These are phyloP conservation scores for Wasmannia auropunctata DNA, from an alignment of 1,140 invertebrate genomes.

Conservation along the genomic window DNA sequence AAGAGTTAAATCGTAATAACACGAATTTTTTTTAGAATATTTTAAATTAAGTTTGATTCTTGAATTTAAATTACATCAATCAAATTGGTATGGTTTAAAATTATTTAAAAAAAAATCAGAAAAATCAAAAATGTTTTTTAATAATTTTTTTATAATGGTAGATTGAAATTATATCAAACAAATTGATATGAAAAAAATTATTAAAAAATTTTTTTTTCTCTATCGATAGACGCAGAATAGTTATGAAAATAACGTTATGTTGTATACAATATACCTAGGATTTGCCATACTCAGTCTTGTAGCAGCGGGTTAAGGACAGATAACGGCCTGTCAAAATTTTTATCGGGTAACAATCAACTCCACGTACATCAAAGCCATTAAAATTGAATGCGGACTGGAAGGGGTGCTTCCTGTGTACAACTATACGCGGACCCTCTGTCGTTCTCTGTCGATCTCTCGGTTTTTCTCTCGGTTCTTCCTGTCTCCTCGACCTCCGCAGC, in stretches of 20 bases:
- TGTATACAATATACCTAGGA: not conserved
- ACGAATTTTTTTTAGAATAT: not conserved
- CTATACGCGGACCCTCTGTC: conserved; percentile 35
- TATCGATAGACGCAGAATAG: not conserved
- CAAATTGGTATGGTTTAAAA: not conserved
- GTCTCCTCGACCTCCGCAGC: conserved; percentile 49
- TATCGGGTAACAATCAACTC: not conserved
- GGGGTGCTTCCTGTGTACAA: not conserved
- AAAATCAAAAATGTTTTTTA: no score
- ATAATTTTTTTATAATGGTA: not conserved
- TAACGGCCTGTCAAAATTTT: not conserved
- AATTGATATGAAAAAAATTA: no score
- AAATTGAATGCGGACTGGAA: conserved; percentile 31
- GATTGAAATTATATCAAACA: no score
- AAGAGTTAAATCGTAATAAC: not conserved
- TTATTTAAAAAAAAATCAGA: no score
- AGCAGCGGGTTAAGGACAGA: not conserved
- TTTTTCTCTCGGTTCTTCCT: conserved; percentile 53
- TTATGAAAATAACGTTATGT: not conserved
- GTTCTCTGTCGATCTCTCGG: conserved; percentile 11
- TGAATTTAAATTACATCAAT: not conserved
- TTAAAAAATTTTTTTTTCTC: no score
- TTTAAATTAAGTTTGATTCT: not conserved
- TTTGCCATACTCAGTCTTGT: not conserved
- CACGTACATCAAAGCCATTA: not conserved